Evolutionary conservation across 2,113 vertebrate genomes (phyloP).

Genomic region (Amblyornis subalaris): DNA sequence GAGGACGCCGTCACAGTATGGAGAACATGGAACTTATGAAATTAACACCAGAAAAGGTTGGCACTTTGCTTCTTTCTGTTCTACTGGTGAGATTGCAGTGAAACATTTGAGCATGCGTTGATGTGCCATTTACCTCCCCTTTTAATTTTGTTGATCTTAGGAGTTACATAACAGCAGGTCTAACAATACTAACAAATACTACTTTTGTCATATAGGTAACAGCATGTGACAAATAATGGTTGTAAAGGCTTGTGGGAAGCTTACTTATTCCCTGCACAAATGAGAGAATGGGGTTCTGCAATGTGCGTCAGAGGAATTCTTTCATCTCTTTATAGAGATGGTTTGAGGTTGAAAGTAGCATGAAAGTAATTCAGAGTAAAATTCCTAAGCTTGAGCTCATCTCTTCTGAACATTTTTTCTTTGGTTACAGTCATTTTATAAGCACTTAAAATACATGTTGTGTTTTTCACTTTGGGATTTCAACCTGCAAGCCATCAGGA

Average conservation of each 20-base stretch:
- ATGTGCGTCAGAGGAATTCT: not conserved
- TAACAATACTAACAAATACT: not conserved
- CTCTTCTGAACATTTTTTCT: not conserved
- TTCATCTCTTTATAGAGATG: not conserved
- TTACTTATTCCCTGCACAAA: not conserved
- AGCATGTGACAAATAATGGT: not conserved
- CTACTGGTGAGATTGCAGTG: not conserved
- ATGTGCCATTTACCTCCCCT: not conserved
- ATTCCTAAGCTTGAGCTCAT: not conserved
- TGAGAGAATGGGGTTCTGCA: not conserved
- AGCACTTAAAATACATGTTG: not conserved
- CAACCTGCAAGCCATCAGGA: not conserved
- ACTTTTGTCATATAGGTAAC: not conserved
- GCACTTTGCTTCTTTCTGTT: conserved; percentile 32
- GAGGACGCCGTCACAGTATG: conserved; percentile 91
- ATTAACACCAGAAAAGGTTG: conserved; percentile 92
- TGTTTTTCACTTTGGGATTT: not conserved
- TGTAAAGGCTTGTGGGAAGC: not conserved
- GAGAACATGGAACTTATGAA: conserved; percentile 97
- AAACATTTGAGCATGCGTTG: not conserved
- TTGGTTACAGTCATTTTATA: not conserved
- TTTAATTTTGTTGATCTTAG: not conserved
- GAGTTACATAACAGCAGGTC: not conserved
- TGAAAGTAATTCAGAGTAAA: not conserved
- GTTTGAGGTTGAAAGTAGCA: not conserved